Percentiles rank a stretch among this genome's conserved stretches.
phyloP scores from a whole-genome alignment of 2,888 invertebrate species.

The Nymphalis polychloros region DNA sequence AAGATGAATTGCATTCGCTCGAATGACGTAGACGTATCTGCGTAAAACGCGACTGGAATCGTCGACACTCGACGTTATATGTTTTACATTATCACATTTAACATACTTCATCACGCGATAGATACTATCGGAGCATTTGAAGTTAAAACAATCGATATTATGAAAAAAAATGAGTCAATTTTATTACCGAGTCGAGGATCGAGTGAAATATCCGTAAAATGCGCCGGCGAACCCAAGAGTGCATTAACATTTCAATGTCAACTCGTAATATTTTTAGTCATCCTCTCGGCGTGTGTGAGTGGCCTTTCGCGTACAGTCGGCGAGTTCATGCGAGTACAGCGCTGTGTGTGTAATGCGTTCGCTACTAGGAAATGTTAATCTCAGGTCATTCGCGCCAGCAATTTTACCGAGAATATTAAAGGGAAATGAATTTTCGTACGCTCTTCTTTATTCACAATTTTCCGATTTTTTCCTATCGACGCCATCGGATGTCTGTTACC shows the following conservation, averaged over 20 bases:
- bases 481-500: slow-evolving; percentile 6
- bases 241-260: slow-evolving; percentile 82
- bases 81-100: slow-evolving; percentile 43
- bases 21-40: slow-evolving; percentile 15
- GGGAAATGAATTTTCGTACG: slow-evolving; percentile 40
- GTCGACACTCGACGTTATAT: slow-evolving; percentile 48
- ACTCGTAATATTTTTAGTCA: slow-evolving; percentile 80
- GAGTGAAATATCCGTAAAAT: slow-evolving; percentile 68
- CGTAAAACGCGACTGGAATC: slow-evolving; percentile 40
- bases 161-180: slow-evolving; percentile 56
- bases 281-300: slow-evolving; percentile 62
- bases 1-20: slow-evolving; percentile 11
- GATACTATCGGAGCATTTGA: slow-evolving; percentile 56
- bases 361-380: slow-evolving; percentile 68
- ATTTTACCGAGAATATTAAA: slow-evolving; percentile 46
- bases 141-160: slow-evolving; percentile 69
- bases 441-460: slow-evolving; percentile 26
- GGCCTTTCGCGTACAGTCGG: slow-evolving; percentile 55
- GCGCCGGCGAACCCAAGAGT: slow-evolving; percentile 66
- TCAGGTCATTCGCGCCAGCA: slow-evolving; percentile 62
- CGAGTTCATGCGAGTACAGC: slow-evolving; percentile 43
- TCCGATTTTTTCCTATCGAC: slow-evolving; percentile 21
- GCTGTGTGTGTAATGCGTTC: slow-evolving; percentile 46
- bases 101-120: slow-evolving; percentile 54
- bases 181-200: slow-evolving; percentile 48